A percentile compares a stretch with the other conserved stretches of the same genome.
Evolutionary conservation across 2,888 invertebrate genomes (phyloP).

Genomic region (Selenia dentaria): DNA sequence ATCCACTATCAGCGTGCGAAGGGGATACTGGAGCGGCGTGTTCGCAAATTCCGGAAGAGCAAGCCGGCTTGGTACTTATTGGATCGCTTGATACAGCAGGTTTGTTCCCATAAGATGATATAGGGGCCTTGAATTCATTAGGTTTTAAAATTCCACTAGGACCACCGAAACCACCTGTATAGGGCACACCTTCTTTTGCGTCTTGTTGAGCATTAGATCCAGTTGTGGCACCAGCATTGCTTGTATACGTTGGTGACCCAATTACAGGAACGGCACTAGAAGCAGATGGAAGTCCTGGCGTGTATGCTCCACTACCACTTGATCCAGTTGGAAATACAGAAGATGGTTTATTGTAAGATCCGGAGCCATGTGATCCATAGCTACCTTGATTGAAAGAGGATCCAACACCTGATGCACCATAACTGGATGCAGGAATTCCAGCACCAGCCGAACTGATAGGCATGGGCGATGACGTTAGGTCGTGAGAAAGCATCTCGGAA

Average conservation of each 20-base stretch:
- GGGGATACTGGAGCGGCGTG: constrained; percentile 10
- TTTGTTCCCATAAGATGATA: constrained; percentile 2
- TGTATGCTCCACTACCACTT: constrained; percentile 4
- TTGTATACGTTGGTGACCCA: constrained; percentile 9
- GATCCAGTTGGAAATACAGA: constrained; percentile 4
- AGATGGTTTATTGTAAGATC: constrained; percentile 25
- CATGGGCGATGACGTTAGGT: not conserved
- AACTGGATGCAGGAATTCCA: constrained; percentile 3
- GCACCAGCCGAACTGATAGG: not conserved
- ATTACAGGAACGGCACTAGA: constrained; percentile 8
- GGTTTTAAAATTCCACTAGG: constrained; percentile 54
- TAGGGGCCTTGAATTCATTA: constrained; percentile 44
- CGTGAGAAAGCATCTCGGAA: not conserved
- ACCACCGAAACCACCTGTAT: constrained; percentile 58
- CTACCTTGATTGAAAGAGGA: constrained; percentile 11
- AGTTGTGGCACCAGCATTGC: constrained; percentile 15
- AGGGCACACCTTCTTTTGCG: constrained; percentile 38
- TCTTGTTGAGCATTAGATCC: constrained; percentile 13
- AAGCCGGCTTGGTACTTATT: constrained; percentile 11
- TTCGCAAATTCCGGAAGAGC: constrained; percentile 28
- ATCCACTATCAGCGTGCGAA: constrained; percentile 7
- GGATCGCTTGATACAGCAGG: constrained; percentile 3
- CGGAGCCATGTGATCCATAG: constrained; percentile 23
- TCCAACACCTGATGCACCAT: constrained; percentile 5
- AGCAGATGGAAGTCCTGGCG: not conserved